A percentile compares a stretch with the other conserved stretches of the same genome.
These are phyloP conservation scores for Cerceris ruficornis DNA, from an alignment of 2,888 invertebrate genomes.

Conservation along the genomic window DNA sequence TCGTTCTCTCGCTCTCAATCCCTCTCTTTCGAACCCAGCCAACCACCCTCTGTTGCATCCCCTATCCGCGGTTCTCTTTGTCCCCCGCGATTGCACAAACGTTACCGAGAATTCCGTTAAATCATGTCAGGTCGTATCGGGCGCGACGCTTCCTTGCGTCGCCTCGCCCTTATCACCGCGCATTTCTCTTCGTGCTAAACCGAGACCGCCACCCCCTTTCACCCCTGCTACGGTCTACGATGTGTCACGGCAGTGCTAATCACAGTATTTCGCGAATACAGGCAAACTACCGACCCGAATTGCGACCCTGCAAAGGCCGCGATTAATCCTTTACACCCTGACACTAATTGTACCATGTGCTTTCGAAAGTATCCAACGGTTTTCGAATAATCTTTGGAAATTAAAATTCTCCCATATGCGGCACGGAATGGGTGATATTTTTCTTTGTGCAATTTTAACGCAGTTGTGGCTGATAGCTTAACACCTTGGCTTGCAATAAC, in stretches of 20 bases:
- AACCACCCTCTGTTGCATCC: too few species aligned
- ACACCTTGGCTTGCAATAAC: too few species aligned
- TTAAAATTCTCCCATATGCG: too few species aligned
- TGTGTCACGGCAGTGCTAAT: constrained; percentile 14
- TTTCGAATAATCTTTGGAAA: not conserved
- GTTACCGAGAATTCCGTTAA: constrained; percentile 51
- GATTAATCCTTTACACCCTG: too few species aligned
- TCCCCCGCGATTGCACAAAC: constrained; percentile 17
- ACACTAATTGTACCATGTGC: not conserved
- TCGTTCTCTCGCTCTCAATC: too few species aligned
- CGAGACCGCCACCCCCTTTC: not conserved
- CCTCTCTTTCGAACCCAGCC: too few species aligned
- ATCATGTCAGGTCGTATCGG: constrained; percentile 42
- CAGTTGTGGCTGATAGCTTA: too few species aligned
- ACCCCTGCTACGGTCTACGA: not conserved
- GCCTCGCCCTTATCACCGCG: not conserved
- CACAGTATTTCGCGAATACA: constrained; percentile 11
- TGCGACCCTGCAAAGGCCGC: not conserved
- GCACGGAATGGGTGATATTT: too few species aligned
- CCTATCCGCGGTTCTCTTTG: not conserved
- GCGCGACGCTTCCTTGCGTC: constrained; percentile 4
- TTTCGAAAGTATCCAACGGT: not conserved
- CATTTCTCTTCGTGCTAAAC: not conserved
- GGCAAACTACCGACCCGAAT: not conserved
- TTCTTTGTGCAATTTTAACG: too few species aligned